A percentile compares a stretch with the other conserved stretches of the same genome.
phyloP scores from a whole-genome alignment of 2,888 invertebrate genomes.

The Hylaea fasciaria region DNA sequence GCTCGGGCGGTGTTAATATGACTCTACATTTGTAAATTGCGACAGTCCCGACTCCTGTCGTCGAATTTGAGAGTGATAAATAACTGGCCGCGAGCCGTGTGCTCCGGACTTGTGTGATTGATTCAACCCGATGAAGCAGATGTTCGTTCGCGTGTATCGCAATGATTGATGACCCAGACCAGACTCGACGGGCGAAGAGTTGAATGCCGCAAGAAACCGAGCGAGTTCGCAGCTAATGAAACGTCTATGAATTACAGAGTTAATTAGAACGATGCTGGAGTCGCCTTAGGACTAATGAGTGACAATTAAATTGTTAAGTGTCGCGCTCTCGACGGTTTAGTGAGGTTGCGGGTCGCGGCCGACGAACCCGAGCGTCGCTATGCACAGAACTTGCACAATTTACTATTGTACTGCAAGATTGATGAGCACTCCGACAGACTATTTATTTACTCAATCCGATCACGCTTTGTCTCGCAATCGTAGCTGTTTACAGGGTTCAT shows the following conservation, averaged over 20 bases:
- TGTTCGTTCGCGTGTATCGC: conserved; percentile 57
- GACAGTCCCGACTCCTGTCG: conserved; percentile 63
- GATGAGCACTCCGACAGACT: conserved; percentile 77
- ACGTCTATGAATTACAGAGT: conserved; percentile 71
- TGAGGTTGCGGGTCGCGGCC: conserved; percentile 76
- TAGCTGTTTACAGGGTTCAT: conserved; percentile 73
- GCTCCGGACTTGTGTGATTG: conserved; percentile 69
- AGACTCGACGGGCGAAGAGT: conserved; percentile 47
- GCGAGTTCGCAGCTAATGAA: conserved; percentile 63
- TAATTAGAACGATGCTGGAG: conserved; percentile 70
- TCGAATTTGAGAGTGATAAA: conserved; percentile 69
- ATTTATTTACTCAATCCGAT: conserved; percentile 82
- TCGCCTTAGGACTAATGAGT: conserved; percentile 77
- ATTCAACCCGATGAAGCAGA: conserved; percentile 68
- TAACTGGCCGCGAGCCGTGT: conserved; percentile 64
- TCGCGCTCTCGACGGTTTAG: conserved; percentile 76
- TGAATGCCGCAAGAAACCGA: conserved; percentile 44
- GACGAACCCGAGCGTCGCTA: conserved; percentile 64
- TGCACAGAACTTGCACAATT: conserved; percentile 74
- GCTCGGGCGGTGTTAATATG: conserved; percentile 49
- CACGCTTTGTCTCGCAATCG: conserved; percentile 79
- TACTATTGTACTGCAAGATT: conserved; percentile 76
- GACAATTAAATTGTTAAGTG: conserved; percentile 81
- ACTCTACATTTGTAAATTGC: conserved; percentile 64
- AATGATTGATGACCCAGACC: conserved; percentile 65